Evolutionary conservation across 2,797 vertebrate genomes (phyloP).

Genomic region (Peromyscus melanophrys): DNA sequence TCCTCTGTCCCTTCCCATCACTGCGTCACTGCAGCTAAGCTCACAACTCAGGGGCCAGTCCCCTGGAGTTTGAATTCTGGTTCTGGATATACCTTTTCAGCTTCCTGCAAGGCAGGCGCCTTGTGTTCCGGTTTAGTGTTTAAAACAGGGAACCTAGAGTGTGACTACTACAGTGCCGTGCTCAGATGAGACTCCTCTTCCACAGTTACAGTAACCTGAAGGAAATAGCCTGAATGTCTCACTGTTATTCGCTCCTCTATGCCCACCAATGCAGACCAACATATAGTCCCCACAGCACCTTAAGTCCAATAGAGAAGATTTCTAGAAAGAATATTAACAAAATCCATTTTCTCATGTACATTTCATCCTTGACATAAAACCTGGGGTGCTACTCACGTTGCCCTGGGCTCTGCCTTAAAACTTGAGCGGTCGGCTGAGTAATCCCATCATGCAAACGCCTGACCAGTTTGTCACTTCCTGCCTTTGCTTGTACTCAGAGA

Average conservation of each 20-base stretch:
- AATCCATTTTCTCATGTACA: neutral
- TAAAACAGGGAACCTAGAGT: neutral
- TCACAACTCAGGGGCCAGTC: neutral
- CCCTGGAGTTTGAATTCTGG: neutral
- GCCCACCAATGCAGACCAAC: neutral
- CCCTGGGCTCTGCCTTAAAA: neutral
- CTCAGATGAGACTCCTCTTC: neutral
- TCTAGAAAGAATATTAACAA: conserved; percentile 44
- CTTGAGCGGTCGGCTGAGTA: neutral
- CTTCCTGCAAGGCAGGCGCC: neutral
- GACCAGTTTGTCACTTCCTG: conserved; percentile 48
- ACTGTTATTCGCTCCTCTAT: neutral
- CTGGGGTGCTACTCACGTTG: neutral
- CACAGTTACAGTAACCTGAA: neutral
- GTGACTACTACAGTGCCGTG: neutral
- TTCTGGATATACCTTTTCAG: neutral
- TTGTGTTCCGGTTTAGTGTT: neutral
- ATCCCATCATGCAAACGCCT: neutral
- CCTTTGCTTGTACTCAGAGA: neutral
- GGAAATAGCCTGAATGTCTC: neutral
- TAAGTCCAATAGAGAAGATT: neutral
- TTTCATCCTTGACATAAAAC: neutral
- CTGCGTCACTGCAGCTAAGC: neutral
- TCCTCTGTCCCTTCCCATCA: neutral
- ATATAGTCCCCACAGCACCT: neutral